phyloP scores from a whole-genome alignment of 2,888 invertebrate species.

The Thymelicus acteon region DNA sequence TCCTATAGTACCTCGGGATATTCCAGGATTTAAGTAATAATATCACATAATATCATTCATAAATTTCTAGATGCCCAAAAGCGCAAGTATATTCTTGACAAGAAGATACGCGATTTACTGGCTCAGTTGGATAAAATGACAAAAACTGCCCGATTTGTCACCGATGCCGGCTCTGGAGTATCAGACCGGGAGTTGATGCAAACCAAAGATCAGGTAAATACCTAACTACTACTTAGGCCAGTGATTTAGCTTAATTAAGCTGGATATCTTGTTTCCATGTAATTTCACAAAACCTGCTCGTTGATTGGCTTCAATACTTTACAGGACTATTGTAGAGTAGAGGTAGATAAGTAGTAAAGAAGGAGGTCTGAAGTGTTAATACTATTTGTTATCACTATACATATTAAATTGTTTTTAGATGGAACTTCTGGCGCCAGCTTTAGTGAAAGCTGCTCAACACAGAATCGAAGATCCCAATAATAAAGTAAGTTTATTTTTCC shows the following conservation, averaged over 20 bases:
- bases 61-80: slow-evolving; percentile 88
- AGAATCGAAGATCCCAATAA: slow-evolving; percentile 60
- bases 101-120: slow-evolving; percentile 93
- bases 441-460: slow-evolving; percentile 72
- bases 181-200: slow-evolving; percentile 48
- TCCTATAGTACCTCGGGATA: too few relatives aligned
- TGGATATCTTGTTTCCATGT: too few relatives aligned
- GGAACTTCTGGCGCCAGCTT: slow-evolving; percentile 67
- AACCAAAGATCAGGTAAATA: slow-evolving; percentile 57
- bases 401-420: slow-evolving; percentile 53
- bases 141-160: slow-evolving; percentile 96
- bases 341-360: too few relatives aligned
- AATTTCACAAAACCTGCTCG: too few relatives aligned
- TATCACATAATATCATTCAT: background rate
- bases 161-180: slow-evolving; percentile 50
- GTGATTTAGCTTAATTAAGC: too few relatives aligned
- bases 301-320: too few relatives aligned
- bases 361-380: too few relatives aligned
- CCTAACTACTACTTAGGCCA: background rate
- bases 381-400: too few relatives aligned
- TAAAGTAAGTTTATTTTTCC: slow-evolving; percentile 49
- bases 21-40: too few relatives aligned
- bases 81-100: slow-evolving; percentile 94
- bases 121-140: slow-evolving; percentile 94
- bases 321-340: too few relatives aligned